Evolutionary conservation across 2,113 vertebrate species (phyloP).

Genomic region (Neodontobutis hainanensis): DNA sequence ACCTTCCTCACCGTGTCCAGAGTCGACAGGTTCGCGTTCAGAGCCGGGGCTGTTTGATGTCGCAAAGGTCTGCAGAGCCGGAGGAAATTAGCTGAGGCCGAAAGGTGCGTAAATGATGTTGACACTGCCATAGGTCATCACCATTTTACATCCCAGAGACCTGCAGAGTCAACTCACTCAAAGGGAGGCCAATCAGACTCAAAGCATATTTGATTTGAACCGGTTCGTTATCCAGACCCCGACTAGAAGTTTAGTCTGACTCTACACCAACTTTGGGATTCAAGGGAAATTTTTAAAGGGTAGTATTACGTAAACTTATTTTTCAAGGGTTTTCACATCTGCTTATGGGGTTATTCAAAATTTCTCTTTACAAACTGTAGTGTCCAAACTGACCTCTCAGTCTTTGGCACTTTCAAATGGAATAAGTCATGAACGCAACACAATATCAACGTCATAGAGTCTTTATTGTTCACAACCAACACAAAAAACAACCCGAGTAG

Average conservation of each 20-base stretch:
- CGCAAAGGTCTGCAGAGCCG: slow-evolving; percentile 47
- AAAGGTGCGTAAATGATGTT: slow-evolving; percentile 46
- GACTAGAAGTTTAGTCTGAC: background rate
- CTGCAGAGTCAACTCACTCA: background rate
- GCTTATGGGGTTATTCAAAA: too few relatives aligned
- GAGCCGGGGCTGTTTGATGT: slow-evolving; percentile 62
- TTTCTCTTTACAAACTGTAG: too few relatives aligned
- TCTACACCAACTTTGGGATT: background rate
- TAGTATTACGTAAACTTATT: background rate
- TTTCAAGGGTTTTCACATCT: too few relatives aligned
- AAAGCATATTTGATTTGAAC: slow-evolving; percentile 1
- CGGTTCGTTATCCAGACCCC: background rate
- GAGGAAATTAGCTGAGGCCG: slow-evolving; percentile 52
- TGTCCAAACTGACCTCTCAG: too few relatives aligned
- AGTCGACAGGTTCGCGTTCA: slow-evolving; percentile 24
- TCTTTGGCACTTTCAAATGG: too few relatives aligned
- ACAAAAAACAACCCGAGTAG: too few relatives aligned
- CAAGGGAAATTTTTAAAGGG: background rate
- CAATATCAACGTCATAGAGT: too few relatives aligned
- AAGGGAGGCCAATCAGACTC: background rate
- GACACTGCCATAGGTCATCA: slow-evolving; percentile 63
- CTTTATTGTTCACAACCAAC: too few relatives aligned
- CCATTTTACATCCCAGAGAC: background rate
- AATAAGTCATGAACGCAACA: too few relatives aligned
- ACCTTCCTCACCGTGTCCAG: slow-evolving; percentile 22